phyloP scores from a whole-genome alignment of 2,113 vertebrate genomes.

The Herpetotheres cachinnans region DNA sequence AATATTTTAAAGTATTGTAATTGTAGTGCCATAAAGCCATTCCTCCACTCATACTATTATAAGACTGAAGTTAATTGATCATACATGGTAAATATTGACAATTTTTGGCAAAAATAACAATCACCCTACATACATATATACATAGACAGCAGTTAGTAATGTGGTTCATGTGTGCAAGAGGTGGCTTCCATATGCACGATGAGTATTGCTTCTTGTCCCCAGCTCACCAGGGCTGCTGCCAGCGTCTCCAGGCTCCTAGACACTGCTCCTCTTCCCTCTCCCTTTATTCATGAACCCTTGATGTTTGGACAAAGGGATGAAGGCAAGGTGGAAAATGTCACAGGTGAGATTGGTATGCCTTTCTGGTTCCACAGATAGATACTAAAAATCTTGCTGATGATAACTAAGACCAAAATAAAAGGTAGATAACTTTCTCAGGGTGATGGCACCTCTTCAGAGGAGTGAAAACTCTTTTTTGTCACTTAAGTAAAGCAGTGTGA shows the following conservation, averaged over 20 bases:
- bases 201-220: background rate
- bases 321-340: background rate
- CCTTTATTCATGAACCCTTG: too few species aligned
- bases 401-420: background rate
- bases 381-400: background rate
- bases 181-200: background rate
- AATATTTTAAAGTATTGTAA: background rate
- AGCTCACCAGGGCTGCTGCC: background rate
- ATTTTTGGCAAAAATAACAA: background rate
- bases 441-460: background rate
- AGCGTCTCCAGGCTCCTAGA: background rate
- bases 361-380: background rate
- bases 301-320: background rate
- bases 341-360: background rate
- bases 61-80: background rate
- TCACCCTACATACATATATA: too few species aligned
- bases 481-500: background rate
- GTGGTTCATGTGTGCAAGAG: background rate
- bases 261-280: background rate
- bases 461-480: background rate
- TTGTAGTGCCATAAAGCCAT: background rate
- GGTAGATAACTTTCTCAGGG: background rate
- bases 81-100: background rate
- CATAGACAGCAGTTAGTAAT: background rate
- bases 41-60: background rate